Percentiles rank a stretch among this genome's conserved stretches.
These are phyloP conservation scores for Limnephilus marmoratus DNA, from an alignment of 2,888 invertebrate genomes.

Conservation along the genomic window DNA sequence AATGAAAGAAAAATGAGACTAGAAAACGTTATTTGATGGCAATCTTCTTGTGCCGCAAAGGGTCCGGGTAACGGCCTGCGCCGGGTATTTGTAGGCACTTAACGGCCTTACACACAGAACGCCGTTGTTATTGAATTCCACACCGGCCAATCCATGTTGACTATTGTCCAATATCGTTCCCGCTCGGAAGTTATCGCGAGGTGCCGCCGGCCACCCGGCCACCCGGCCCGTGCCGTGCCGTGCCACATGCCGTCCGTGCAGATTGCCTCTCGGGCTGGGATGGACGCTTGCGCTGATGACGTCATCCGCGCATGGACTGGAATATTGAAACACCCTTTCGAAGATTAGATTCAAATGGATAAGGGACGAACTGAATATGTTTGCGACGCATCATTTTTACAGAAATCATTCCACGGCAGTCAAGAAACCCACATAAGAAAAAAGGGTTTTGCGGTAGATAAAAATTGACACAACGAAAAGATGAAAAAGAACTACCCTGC, in stretches of 20 bases:
- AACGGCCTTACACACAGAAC: conserved; percentile 21
- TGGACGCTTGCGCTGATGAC: background rate
- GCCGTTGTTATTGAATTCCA: conserved; percentile 42
- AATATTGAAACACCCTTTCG: no score
- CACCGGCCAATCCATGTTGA: conserved; percentile 26
- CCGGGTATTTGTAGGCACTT: conserved; percentile 30
- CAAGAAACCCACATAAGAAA: no score
- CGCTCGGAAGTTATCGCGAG: conserved; percentile 36
- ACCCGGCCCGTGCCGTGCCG: no score
- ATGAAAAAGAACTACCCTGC: no score
- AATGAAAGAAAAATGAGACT: conserved; percentile 32
- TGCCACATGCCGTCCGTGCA: background rate
- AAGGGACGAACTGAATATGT: no score
- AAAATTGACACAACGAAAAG: no score
- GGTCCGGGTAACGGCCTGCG: conserved; percentile 25
- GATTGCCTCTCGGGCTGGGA: conserved; percentile 5
- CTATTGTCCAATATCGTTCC: conserved; percentile 37
- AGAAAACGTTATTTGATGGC: conserved; percentile 39
- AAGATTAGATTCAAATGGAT: no score
- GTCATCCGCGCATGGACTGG: background rate
- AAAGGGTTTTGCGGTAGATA: no score
- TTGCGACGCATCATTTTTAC: no score
- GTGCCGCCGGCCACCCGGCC: no score
- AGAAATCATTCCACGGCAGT: no score
- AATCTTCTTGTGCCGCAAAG: conserved; percentile 32